These are phyloP conservation scores for Macaca mulatta DNA, from an alignment of 2,113 vertebrate species.

Conservation along the genomic window DNA sequence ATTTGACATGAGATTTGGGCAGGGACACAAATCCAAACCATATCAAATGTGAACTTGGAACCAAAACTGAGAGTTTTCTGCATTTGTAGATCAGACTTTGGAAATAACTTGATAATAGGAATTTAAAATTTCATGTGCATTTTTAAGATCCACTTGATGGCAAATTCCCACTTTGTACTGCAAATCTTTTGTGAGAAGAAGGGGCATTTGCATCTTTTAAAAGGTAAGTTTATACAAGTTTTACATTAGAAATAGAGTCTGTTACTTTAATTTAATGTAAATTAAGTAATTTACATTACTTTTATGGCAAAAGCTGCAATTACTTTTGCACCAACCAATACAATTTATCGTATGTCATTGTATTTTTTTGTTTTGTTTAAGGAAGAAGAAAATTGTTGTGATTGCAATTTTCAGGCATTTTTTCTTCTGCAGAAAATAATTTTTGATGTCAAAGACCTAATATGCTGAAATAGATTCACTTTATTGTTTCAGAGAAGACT, in stretches of 20 bases:
- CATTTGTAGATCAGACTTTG: background rate
- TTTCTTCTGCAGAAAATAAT: background rate
- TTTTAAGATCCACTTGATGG: background rate
- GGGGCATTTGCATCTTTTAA: background rate
- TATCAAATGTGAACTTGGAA: background rate
- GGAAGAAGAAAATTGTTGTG: background rate
- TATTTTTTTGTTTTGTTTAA: background rate
- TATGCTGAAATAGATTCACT: background rate
- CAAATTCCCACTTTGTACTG: background rate
- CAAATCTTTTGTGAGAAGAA: background rate
- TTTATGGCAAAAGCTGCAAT: no score
- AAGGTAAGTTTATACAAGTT: background rate
- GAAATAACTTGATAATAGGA: background rate
- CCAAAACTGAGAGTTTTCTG: background rate
- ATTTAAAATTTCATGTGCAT: background rate
- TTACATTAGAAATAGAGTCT: background rate
- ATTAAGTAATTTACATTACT: background rate
- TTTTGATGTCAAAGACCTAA: background rate
- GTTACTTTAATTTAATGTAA: background rate
- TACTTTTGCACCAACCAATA: no score
- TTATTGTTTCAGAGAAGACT: constrained; percentile 24
- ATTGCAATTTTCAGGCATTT: background rate
- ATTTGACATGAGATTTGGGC: no score
- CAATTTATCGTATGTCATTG: no score
- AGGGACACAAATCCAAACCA: no score